Conservation (phyloP, 2,797 vertebrate genomes). For the Prionace glauca region DNA sequence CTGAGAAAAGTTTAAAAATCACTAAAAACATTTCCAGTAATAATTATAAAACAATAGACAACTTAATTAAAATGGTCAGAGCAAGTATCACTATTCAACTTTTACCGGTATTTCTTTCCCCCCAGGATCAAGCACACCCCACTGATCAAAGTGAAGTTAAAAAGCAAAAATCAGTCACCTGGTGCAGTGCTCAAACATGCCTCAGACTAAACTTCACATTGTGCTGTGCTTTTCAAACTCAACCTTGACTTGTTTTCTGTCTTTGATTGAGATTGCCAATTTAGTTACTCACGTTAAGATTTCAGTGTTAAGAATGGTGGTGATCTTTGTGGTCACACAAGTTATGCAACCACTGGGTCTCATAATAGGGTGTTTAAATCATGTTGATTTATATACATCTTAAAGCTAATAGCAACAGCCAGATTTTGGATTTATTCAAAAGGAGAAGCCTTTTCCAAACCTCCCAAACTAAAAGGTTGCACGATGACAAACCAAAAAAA, state of each 20-base stretch:
- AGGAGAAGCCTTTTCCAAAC: not conserved
- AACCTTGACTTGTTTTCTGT: not conserved
- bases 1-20: not conserved
- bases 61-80: not conserved
- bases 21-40: not conserved
- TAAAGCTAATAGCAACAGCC: not conserved
- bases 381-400: not conserved
- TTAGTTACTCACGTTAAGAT: not conserved
- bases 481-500: not conserved
- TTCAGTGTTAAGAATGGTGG: not conserved
- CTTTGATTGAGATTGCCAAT: not conserved
- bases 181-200: not conserved
- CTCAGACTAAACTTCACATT: not conserved
- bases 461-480: not conserved
- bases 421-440: not conserved
- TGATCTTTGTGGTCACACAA: not conserved
- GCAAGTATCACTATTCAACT: not conserved
- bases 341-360: not conserved
- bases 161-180: not conserved
- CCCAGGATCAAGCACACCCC: not conserved
- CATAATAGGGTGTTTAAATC: not conserved
- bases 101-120: not conserved
- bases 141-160: not conserved
- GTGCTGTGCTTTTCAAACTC: not conserved
- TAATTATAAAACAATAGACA: not conserved